phyloP scores from a whole-genome alignment of 2,797 vertebrate genomes.

The Chelon auratus region DNA sequence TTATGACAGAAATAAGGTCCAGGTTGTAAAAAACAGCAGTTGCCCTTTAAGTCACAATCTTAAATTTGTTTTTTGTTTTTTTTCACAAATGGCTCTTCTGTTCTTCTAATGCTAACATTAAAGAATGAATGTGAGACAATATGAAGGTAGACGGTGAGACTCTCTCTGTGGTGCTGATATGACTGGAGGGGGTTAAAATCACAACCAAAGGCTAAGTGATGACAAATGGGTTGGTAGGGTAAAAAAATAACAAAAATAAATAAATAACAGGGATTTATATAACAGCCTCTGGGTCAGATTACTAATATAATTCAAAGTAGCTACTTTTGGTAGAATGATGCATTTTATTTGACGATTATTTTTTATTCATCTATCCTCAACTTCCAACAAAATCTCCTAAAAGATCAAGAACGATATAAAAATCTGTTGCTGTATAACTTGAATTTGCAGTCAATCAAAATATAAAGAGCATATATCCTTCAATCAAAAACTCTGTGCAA shows the following conservation, averaged over 20 bases:
- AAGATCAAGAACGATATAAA: background rate
- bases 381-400: background rate
- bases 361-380: background rate
- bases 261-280: conserved; percentile 50
- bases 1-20: too few relatives aligned
- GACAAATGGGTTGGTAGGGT: conserved; percentile 60
- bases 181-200: conserved; percentile 81
- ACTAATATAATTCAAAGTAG: conserved; percentile 50
- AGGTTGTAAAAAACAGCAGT: too few relatives aligned
- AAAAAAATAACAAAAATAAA: conserved; percentile 16
- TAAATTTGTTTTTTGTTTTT: background rate
- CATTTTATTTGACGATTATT: background rate
- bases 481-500: background rate
- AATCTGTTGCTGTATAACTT: background rate
- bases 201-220: conserved; percentile 71
- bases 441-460: conserved; percentile 17
- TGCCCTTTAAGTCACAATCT: background rate
- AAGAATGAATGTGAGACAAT: conserved; percentile 7
- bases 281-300: conserved; percentile 65
- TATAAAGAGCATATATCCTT: background rate
- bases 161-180: conserved; percentile 53
- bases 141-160: conserved; percentile 58
- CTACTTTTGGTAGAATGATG: conserved; percentile 42
- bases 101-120: background rate
- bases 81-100: background rate